Conservation (phyloP, 2,797 vertebrate species). For the Leptoclinus maculatus region DNA sequence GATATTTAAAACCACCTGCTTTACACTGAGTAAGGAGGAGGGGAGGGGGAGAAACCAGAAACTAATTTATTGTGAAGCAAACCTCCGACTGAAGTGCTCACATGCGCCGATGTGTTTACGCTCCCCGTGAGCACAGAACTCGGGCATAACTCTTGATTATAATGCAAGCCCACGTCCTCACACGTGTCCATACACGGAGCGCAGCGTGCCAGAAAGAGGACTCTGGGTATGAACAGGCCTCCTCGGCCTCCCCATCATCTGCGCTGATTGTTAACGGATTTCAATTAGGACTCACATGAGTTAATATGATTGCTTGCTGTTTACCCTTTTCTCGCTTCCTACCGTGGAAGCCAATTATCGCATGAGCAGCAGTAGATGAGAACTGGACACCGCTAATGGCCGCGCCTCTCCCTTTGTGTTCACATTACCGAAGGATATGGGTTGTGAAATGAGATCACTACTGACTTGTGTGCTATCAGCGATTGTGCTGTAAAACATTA, state of each 20-base stretch:
- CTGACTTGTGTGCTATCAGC: constrained; percentile 80
- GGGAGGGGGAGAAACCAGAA: background rate
- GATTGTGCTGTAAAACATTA: constrained; percentile 83
- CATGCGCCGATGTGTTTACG: constrained; percentile 24
- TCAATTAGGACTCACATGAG: constrained; percentile 76
- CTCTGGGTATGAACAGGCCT: constrained; percentile 36
- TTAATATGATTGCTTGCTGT: constrained; percentile 80
- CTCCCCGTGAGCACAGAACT: constrained; percentile 21
- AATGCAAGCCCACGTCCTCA: constrained; percentile 49
- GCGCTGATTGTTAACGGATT: constrained; percentile 76
- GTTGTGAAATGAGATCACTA: constrained; percentile 85
- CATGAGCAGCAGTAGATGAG: constrained; percentile 71
- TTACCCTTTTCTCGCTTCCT: constrained; percentile 76
- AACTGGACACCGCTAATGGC: constrained; percentile 78
- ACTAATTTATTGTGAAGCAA: constrained; percentile 18
- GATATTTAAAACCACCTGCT: background rate
- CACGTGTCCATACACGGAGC: constrained; percentile 22
- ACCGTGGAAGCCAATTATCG: constrained; percentile 77
- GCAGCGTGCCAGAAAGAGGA: constrained; percentile 25
- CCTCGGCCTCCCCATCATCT: constrained; percentile 59
- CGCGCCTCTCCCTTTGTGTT: constrained; percentile 79
- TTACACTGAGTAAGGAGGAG: background rate
- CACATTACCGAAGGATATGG: constrained; percentile 85
- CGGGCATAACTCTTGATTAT: constrained; percentile 52
- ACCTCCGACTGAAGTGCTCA: constrained; percentile 18